Percentiles rank a stretch among this genome's conserved stretches.
Conservation (phyloP, 2,113 vertebrate genomes). For the Hipposideros armiger region DNA sequence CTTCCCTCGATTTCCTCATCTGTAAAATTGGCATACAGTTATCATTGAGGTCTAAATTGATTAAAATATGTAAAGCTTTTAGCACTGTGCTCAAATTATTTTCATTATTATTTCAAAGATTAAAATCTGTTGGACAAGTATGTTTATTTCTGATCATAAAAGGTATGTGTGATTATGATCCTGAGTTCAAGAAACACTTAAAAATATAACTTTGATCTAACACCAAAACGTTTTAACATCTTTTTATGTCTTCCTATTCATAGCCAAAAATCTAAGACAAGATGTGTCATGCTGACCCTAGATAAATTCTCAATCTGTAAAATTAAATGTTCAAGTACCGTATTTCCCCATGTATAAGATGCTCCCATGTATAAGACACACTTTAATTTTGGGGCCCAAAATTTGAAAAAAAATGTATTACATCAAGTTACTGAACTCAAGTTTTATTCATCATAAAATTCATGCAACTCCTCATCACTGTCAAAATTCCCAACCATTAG, state of each 20-base stretch:
- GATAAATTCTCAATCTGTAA: not conserved
- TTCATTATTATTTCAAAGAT: constrained; percentile 24
- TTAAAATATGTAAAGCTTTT: not conserved
- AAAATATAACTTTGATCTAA: not conserved
- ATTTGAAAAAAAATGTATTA: no score
- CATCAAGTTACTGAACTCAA: no score
- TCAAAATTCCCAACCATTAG: no score
- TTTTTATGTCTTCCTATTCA: not conserved
- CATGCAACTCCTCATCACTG: no score
- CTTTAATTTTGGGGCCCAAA: no score
- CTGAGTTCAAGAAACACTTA: not conserved
- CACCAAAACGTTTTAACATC: not conserved
- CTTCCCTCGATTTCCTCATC: not conserved
- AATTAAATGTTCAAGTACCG: not conserved
- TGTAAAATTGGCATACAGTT: not conserved
- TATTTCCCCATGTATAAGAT: no score
- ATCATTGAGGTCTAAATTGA: not conserved
- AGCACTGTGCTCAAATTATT: not conserved
- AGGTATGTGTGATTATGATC: not conserved
- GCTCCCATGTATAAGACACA: no score
- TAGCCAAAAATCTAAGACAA: not conserved
- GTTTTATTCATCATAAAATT: no score
- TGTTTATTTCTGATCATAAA: not conserved
- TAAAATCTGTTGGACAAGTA: not conserved
- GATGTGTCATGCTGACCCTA: not conserved